Evolutionary conservation across 2,888 invertebrate species (phyloP), one percentile per base, ranked within the genome.

Genomic region (Drosophila kokeensis): DNA sequence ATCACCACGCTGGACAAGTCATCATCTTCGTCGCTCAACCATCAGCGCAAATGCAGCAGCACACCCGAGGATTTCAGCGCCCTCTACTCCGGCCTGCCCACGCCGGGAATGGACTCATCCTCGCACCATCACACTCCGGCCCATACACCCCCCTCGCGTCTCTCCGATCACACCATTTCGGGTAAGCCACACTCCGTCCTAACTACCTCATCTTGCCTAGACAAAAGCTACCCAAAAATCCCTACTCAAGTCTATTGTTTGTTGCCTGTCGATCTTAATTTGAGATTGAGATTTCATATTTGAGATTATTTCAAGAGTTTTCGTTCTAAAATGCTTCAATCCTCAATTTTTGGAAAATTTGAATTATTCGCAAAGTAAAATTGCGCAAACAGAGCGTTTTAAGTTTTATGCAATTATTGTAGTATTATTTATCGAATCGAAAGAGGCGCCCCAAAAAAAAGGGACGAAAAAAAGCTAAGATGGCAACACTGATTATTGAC

Each of bases 51-150:
- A 94, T 97, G 97, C 93, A 97, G 97, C 94, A 96, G 96, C 32
- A 97, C 96, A 58, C 97, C 97, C 50, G 98, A 98, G 93, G 98
- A 98, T 94, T 98, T 98, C 93, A 95, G 96, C 68, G 96, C 97
- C 30, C 94, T 98, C 86, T 98, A 98, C 93, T 96, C 96, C 30
- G 95, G 94, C 5, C 94, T 95, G 73, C 92, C 93, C 65, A 93
- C 93, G 78, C 92, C 93, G 76, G 93, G 93, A 70, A 92, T 93
- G 83, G 94, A 94, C 77, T 91, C 94, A 81, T 88, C 94, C 88
- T 94, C 93, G 54, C 94, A 95, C 83, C 95, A 95, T 73, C 95
- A 95, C 82, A 95, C 95, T 69, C 96, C 96, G 81, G 95, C 96
- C 48, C 95, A 96, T 78, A 96, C 96, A 79, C 96, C 96, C 69